A percentile compares a stretch with the other conserved stretches of the same genome.
Evolutionary conservation across 2,888 invertebrate species (phyloP).

Genomic region (Carcina quercana): DNA sequence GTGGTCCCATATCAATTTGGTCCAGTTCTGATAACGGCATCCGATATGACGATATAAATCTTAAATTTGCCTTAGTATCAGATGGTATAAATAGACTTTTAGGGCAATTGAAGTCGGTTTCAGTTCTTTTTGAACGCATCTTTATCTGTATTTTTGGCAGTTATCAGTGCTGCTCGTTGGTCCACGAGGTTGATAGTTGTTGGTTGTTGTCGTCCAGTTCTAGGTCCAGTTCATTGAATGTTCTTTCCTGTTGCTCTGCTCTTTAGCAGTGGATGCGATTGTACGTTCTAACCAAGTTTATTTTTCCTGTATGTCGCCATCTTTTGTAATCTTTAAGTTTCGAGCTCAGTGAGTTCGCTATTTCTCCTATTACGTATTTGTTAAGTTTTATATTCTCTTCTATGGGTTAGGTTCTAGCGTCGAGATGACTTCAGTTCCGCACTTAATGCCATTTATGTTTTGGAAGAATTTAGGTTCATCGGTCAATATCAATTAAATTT

Average conservation of each 20-base stretch:
- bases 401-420: too few species aligned
- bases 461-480: slow-evolving; percentile 1
- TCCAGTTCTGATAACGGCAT: too few species aligned
- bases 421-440: background rate
- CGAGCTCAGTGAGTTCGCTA: background rate
- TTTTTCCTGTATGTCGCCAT: background rate
- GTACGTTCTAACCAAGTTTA: background rate
- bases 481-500: slow-evolving; percentile 1
- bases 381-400: too few species aligned
- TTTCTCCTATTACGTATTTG: too few species aligned
- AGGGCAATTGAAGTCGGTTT: background rate
- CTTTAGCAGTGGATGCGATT: background rate
- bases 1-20: background rate
- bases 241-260: background rate
- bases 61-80: too few species aligned
- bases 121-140: background rate
- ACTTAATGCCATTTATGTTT: background rate
- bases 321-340: slow-evolving; percentile 2
- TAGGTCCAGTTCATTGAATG: background rate
- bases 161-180: background rate
- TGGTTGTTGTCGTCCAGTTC: too few species aligned
- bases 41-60: too few species aligned
- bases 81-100: too few species aligned
- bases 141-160: background rate
- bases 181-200: background rate